Percentiles rank a stretch among this genome's conserved stretches.
These are phyloP conservation scores for Uria aalge DNA, from an alignment of 2,113 vertebrate genomes.

Conservation along the genomic window DNA sequence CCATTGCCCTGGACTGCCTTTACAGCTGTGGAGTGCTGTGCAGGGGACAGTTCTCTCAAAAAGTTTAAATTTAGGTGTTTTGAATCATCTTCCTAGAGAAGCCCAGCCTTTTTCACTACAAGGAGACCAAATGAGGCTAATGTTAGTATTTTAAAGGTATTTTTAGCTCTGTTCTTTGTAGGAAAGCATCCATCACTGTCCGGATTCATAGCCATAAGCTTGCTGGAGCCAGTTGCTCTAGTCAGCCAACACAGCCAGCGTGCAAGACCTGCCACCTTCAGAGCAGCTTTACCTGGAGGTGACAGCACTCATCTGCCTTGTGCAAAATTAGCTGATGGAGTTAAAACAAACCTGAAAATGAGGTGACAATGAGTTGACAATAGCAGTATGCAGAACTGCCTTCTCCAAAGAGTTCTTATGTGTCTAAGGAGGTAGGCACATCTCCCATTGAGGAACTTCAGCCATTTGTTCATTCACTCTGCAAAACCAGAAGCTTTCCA, in stretches of 20 bases:
- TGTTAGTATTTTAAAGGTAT: background rate
- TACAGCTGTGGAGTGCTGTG: fast-evolving
- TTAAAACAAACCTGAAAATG: background rate
- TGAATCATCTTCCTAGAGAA: background rate
- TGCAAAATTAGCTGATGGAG: background rate
- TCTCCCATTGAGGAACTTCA: background rate
- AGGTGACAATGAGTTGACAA: background rate
- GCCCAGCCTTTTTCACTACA: fast-evolving
- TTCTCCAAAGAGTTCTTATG: background rate
- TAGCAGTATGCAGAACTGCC: background rate
- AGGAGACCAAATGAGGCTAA: background rate
- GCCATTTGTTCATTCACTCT: background rate
- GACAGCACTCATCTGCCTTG: background rate
- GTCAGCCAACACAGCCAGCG: fast-evolving
- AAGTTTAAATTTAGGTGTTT: background rate
- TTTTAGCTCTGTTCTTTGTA: background rate
- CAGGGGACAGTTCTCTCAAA: background rate
- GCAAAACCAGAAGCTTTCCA: background rate
- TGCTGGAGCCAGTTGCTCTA: background rate
- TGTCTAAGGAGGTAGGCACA: background rate
- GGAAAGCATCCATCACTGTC: background rate
- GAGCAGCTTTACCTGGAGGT: background rate
- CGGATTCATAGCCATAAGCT: background rate
- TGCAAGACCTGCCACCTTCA: background rate
- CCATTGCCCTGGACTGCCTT: background rate